Percentiles rank a stretch among this genome's conserved stretches.
Conservation (phyloP, 1,140 invertebrate species). For the Saccostrea echinata region DNA sequence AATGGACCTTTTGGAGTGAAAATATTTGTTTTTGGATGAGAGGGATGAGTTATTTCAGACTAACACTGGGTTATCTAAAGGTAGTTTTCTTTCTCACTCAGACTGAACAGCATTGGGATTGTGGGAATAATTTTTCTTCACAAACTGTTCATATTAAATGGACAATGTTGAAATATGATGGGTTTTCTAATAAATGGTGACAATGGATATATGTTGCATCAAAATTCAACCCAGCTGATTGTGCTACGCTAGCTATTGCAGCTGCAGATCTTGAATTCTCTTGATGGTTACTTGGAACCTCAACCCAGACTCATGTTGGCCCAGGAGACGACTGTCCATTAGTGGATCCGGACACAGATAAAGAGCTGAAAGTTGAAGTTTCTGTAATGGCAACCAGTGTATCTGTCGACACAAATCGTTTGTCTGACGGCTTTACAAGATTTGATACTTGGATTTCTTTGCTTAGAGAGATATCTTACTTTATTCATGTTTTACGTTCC, state of each 20-base stretch:
- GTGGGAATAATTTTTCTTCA: too few relatives aligned
- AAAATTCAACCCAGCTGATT: constrained; percentile 39
- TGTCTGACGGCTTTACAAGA: not conserved
- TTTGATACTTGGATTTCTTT: not conserved
- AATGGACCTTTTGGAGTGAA: too few relatives aligned
- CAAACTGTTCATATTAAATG: too few relatives aligned
- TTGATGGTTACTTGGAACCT: not conserved
- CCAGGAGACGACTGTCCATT: not conserved
- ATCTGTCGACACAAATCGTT: too few relatives aligned
- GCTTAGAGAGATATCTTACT: not conserved
- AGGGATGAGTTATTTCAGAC: too few relatives aligned
- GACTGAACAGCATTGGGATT: too few relatives aligned
- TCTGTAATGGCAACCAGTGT: not conserved
- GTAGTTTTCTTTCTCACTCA: too few relatives aligned
- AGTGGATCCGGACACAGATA: constrained; percentile 31
- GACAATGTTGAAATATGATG: too few relatives aligned
- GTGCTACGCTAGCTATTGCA: not conserved
- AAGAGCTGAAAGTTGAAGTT: not conserved
- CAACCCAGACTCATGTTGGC: not conserved
- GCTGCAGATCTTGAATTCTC: not conserved
- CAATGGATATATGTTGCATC: constrained; percentile 48
- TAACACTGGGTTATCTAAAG: too few relatives aligned
- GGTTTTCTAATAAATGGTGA: too few relatives aligned
- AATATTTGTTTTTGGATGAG: too few relatives aligned
- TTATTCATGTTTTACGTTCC: too few relatives aligned